These are phyloP conservation scores for Catostomus latipinnis DNA, from an alignment of 2,797 vertebrate species.

Conservation along the genomic window DNA sequence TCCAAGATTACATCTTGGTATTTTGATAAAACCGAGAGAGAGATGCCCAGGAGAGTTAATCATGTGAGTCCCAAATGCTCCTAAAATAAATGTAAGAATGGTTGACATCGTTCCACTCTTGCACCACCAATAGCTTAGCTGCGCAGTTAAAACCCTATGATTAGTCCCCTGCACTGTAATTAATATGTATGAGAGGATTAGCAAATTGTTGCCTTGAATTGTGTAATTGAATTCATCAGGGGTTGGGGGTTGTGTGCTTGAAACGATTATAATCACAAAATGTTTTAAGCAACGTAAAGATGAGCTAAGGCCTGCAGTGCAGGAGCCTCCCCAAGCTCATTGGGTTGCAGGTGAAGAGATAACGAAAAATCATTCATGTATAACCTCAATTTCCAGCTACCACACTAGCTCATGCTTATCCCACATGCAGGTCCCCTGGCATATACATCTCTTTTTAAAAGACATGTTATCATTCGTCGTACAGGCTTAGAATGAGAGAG, in stretches of 20 bases:
- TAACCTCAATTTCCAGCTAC: constrained; percentile 33
- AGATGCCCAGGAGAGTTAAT: neutral
- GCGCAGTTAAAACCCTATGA: constrained; percentile 18
- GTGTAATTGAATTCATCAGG: constrained; percentile 26
- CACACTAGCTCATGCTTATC: constrained; percentile 11
- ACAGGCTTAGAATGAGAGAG: constrained; percentile 3
- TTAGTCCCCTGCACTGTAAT: constrained; percentile 29
- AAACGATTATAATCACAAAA: constrained; percentile 38
- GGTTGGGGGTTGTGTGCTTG: constrained; percentile 25
- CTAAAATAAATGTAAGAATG: constrained; percentile 14
- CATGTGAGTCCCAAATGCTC: neutral
- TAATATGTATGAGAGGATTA: constrained; percentile 53
- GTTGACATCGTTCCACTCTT: neutral
- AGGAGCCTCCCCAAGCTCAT: constrained; percentile 14
- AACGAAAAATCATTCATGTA: constrained; percentile 40
- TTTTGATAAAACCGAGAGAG: constrained; percentile 11
- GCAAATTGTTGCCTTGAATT: constrained; percentile 34
- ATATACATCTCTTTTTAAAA: constrained; percentile 48
- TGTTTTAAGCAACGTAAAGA: constrained; percentile 26
- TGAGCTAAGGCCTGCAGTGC: neutral
- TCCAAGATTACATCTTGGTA: constrained; percentile 9
- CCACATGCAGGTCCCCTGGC: constrained; percentile 30
- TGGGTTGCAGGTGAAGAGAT: constrained; percentile 34
- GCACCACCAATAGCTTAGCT: neutral
- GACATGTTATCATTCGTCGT: constrained; percentile 52